Base-by-base conservation (phyloP, 2,797 vertebrate genomes). In the Alcedo atthis region DNA sequence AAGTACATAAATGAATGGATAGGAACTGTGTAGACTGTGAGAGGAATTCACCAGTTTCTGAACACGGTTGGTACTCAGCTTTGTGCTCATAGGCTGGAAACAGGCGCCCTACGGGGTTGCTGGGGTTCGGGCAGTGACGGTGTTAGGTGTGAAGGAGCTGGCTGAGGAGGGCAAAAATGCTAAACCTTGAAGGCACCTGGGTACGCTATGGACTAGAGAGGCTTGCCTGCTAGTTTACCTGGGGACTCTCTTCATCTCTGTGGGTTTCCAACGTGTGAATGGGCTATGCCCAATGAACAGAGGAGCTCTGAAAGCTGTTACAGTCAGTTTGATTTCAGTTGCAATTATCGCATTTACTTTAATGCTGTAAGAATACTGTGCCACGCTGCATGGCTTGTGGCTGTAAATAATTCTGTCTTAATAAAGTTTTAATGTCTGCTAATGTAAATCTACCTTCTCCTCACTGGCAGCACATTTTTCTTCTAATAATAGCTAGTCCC, bases 341-440 rank as follows among this genome's bases (percentile, higher is more conserved):
- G 59, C 46, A 74, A 19, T 64, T 51, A 24, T 19, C n/a, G 8
- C 15, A 7, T 78, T 90, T 91, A 43, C 69, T 89, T 77, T 43
- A 91, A 76, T 70, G 49, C 48, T 68, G 10, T 90, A 55, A 87
- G 57, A 85, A 35, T 59, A 33, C 40, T 32, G 24, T 43, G 68
- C 57, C 94, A 45, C 19, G 18, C 51, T 85, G 66, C 35, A 30
- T 64, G n/a, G 74, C 68, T 90, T 62, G 7, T 57, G 69, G 70
- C 73, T 79, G 68, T 89, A 85, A 85, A 89, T 75, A 63, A 70
- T 85, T 85, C 64, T 89, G 59, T 87, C 51, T 55, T 85, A 85
- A 64, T 87, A 55, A 59, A 81, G n/a, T 64, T 88, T 91, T 79
- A 32, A 73, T 83, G 45, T 63, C 59, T 80, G 16, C 46, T 51